A percentile compares a stretch with the other conserved stretches of the same genome.
Evolutionary conservation across 2,888 invertebrate species (phyloP).

Genomic region (Trissolcus brochymenae): DNA sequence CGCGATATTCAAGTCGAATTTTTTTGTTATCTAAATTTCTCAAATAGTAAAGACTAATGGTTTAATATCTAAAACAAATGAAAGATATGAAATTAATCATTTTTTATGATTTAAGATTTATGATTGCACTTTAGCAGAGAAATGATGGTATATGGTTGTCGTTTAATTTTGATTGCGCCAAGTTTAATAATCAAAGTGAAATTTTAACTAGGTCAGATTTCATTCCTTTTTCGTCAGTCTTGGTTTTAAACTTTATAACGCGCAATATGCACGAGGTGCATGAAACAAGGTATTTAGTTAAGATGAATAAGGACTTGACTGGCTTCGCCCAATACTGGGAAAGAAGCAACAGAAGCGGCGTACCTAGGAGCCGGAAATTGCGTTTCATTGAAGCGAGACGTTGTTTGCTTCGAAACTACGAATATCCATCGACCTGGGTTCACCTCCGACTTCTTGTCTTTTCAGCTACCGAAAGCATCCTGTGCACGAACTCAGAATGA

Average conservation of each 20-base stretch:
- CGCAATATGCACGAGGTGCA: conserved; percentile 69
- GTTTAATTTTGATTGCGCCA: no score
- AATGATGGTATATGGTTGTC: no score
- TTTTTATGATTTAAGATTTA: no score
- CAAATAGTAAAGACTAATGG: no score
- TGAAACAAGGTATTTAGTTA: conserved; percentile 71
- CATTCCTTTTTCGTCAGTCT: conserved; percentile 20
- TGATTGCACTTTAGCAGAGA: no score
- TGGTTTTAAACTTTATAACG: conserved; percentile 59
- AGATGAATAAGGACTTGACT: conserved; percentile 69
- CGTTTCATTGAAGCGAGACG: conserved; percentile 75
- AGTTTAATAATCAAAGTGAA: neutral
- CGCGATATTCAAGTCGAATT: conserved; percentile 16
- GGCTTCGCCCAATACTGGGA: conserved; percentile 60
- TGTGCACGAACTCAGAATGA: conserved; percentile 69
- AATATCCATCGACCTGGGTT: conserved; percentile 63
- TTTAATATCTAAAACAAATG: no score
- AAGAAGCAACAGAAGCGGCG: conserved; percentile 56
- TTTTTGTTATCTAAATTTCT: no score
- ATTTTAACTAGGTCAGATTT: neutral
- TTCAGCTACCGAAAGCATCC: conserved; percentile 57
- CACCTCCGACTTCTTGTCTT: conserved; percentile 58
- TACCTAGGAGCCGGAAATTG: conserved; percentile 73
- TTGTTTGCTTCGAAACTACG: conserved; percentile 73
- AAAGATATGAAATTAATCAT: no score